phyloP scores from a whole-genome alignment of 1,140 invertebrate species.

The Eufriesea mexicana region DNA sequence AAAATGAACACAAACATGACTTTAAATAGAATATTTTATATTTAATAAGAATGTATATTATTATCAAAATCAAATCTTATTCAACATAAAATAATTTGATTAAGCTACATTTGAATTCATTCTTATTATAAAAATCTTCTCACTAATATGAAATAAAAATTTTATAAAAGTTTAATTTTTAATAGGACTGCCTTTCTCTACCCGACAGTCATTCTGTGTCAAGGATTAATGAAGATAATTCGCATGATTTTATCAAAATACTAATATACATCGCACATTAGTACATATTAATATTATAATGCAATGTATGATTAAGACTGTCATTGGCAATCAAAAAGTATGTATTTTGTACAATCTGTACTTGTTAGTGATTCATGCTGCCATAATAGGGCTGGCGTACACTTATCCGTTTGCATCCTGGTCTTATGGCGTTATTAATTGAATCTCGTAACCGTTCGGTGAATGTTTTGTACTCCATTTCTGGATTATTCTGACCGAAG shows the following conservation, averaged over 20 bases:
- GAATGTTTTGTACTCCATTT: constrained; percentile 93
- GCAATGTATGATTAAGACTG: background rate
- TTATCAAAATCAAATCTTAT: no score
- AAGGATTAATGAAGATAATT: background rate
- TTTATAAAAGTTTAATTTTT: background rate
- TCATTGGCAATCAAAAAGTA: constrained; percentile 20
- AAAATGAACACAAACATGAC: no score
- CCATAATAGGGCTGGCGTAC: constrained; percentile 76
- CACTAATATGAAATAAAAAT: background rate
- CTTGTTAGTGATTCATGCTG: constrained; percentile 75
- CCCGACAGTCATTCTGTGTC: background rate
- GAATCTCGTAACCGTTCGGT: constrained; percentile 89
- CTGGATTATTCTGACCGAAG: constrained; percentile 88
- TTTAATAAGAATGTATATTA: no score
- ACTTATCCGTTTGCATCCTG: constrained; percentile 72
- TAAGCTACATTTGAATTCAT: no score
- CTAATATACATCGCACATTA: background rate
- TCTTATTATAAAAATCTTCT: no score
- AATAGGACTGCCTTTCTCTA: background rate
- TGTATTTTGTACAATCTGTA: constrained; percentile 41
- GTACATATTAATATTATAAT: background rate
- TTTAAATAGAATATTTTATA: no score
- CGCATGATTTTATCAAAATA: background rate
- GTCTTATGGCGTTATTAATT: constrained; percentile 85
- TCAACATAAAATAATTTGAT: no score